phyloP scores from a whole-genome alignment of 1,140 invertebrate genomes.

The Drosophila serrata region DNA sequence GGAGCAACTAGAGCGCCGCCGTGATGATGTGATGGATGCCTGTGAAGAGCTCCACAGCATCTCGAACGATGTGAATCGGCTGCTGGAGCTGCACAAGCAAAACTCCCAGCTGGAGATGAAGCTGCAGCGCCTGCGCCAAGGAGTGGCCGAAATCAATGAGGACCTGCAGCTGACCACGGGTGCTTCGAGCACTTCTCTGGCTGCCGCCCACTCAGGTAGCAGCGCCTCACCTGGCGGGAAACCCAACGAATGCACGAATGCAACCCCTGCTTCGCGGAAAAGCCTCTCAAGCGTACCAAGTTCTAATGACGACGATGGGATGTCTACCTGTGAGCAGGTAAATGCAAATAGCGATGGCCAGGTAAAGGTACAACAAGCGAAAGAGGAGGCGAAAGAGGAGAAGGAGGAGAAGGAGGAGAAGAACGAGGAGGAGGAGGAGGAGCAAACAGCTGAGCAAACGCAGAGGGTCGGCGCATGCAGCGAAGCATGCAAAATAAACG shows the following conservation, averaged over 20 bases:
- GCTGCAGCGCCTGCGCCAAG: slow-evolving; percentile 74
- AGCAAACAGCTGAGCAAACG: slow-evolving; percentile 35
- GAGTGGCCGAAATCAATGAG: slow-evolving; percentile 83
- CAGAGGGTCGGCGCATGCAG: slow-evolving; percentile 54
- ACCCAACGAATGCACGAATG: slow-evolving; percentile 58
- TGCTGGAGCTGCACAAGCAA: slow-evolving; percentile 77
- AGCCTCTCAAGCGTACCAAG: slow-evolving; percentile 54
- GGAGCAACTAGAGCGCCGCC: slow-evolving; percentile 70
- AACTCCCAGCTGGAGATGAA: slow-evolving; percentile 80
- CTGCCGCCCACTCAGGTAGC: slow-evolving; percentile 55
- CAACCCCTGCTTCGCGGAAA: slow-evolving; percentile 60
- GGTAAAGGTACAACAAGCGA: neutral
- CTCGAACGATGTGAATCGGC: slow-evolving; percentile 81
- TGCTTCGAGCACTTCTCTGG: slow-evolving; percentile 50
- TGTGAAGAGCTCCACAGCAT: slow-evolving; percentile 80
- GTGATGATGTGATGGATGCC: slow-evolving; percentile 59
- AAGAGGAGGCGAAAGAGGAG: slow-evolving; percentile 17
- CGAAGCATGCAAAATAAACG: slow-evolving; percentile 84
- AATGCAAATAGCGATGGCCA: slow-evolving; percentile 24
- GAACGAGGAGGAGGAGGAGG: slow-evolving; percentile 1
- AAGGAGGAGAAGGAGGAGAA: neutral
- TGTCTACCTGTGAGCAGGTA: slow-evolving; percentile 54
- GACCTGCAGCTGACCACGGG: slow-evolving; percentile 60
- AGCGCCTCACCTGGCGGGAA: slow-evolving; percentile 39
- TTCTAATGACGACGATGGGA: slow-evolving; percentile 68